Percentiles rank a stretch among this genome's conserved stretches.
Conservation (phyloP, 2,888 invertebrate species). For the Lathronympha strigana region DNA sequence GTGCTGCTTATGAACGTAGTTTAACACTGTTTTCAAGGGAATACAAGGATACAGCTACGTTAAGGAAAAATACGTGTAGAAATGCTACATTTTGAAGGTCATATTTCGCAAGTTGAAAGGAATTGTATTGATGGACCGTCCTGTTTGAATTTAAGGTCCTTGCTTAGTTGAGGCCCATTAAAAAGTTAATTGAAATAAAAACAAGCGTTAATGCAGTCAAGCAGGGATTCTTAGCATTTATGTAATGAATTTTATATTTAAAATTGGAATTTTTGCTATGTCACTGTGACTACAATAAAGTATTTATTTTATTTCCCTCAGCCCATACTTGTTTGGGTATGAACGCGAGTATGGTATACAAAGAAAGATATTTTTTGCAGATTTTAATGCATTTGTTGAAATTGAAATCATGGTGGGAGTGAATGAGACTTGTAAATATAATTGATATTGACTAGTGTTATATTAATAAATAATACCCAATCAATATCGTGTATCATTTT, state of each 20-base stretch:
- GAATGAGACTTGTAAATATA: slow-evolving; percentile 72
- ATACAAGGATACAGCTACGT: too few species aligned
- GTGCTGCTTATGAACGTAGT: too few species aligned
- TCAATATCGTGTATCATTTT: slow-evolving; percentile 54
- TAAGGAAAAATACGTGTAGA: too few species aligned
- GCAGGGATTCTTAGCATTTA: slow-evolving; percentile 21
- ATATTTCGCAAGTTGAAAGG: too few species aligned
- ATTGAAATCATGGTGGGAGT: slow-evolving; percentile 51
- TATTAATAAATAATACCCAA: slow-evolving; percentile 66
- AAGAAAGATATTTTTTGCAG: slow-evolving; percentile 63
- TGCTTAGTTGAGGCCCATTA: too few species aligned
- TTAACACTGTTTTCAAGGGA: too few species aligned
- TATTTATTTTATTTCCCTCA: slow-evolving; percentile 45
- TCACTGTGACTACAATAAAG: slow-evolving; percentile 59
- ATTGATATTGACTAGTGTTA: slow-evolving; percentile 76
- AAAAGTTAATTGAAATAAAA: too few species aligned
- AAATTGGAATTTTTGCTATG: slow-evolving; percentile 55
- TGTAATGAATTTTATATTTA: slow-evolving; percentile 15
- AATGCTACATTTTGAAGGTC: too few species aligned
- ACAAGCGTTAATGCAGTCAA: background rate
- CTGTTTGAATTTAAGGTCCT: too few species aligned
- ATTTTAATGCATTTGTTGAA: slow-evolving; percentile 70
- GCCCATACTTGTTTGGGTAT: slow-evolving; percentile 50
- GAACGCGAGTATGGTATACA: slow-evolving; percentile 48
- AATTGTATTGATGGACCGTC: too few species aligned